A percentile compares a stretch with the other conserved stretches of the same genome.
Evolutionary conservation across 2,888 invertebrate species (phyloP).

Genomic region (Bellardia pandia): DNA sequence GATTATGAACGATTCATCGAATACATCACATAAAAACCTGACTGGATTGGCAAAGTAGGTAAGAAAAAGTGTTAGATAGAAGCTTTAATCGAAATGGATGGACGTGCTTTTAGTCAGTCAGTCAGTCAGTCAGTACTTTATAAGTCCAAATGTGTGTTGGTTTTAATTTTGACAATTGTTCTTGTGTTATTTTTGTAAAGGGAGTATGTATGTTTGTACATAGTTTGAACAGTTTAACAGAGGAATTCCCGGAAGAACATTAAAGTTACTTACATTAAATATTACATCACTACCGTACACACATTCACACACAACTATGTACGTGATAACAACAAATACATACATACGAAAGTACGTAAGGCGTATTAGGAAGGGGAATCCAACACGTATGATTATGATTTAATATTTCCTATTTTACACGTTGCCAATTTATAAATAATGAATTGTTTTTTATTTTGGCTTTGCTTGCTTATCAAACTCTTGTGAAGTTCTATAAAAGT

Average conservation of each 20-base stretch:
- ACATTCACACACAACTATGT: neutral
- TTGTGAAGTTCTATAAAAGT: neutral
- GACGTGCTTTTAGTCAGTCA: slow-evolving; percentile 44
- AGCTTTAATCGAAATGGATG: slow-evolving; percentile 21
- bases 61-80: slow-evolving; percentile 17
- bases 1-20: slow-evolving; percentile 1
- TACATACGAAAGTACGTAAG: neutral
- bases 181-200: slow-evolving; percentile 4
- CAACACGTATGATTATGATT: slow-evolving; percentile 26
- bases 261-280: slow-evolving; percentile 44
- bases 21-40: slow-evolving; percentile 54
- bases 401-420: slow-evolving; percentile 48
- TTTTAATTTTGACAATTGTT: slow-evolving; percentile 3
- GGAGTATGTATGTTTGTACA: neutral
- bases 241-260: slow-evolving; percentile 68
- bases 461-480: neutral
- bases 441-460: neutral
- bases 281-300: slow-evolving; percentile 39
- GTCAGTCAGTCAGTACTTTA: slow-evolving; percentile 5
- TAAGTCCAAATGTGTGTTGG: neutral
- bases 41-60: slow-evolving; percentile 49
- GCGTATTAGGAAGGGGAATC: slow-evolving; percentile 23
- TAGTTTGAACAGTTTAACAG: neutral
- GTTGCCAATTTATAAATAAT: slow-evolving; percentile 12
- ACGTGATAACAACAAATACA: slow-evolving; percentile 3